A percentile compares a stretch with the other conserved stretches of the same genome.
Evolutionary conservation across 1,140 invertebrate species (phyloP).

Genomic region (Anastatus disparis): DNA sequence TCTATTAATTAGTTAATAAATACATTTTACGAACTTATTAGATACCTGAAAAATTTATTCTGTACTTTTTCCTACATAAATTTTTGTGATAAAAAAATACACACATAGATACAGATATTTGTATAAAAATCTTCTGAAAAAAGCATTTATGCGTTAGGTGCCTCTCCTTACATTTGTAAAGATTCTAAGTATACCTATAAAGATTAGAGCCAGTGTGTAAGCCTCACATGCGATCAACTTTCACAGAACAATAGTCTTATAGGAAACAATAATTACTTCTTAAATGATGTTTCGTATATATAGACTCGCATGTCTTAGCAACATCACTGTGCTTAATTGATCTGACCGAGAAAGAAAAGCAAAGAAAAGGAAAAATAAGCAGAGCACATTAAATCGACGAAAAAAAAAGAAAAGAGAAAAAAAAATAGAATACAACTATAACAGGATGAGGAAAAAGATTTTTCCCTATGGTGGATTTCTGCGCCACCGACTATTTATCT

Average conservation of each 20-base stretch:
- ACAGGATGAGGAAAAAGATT: conserved; percentile 2
- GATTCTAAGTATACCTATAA: too few relatives aligned
- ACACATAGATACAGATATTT: too few relatives aligned
- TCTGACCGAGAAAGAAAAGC: background rate
- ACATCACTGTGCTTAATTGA: conserved; percentile 9
- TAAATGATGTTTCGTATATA: conserved; percentile 28
- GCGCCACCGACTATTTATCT: background rate
- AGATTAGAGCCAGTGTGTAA: background rate
- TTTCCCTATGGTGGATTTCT: background rate
- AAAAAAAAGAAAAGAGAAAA: too few relatives aligned
- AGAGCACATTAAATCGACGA: background rate
- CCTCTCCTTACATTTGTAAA: too few relatives aligned
- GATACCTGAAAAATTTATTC: too few relatives aligned
- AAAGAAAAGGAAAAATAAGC: background rate
- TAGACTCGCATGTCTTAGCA: conserved; percentile 20
- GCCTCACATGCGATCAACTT: conserved; percentile 1
- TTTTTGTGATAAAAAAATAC: too few relatives aligned
- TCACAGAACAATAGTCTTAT: conserved; percentile 22
- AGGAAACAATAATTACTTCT: conserved; percentile 28
- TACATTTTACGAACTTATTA: too few relatives aligned
- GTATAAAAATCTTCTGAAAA: too few relatives aligned
- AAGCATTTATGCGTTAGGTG: too few relatives aligned
- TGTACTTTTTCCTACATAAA: too few relatives aligned
- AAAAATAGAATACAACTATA: too few relatives aligned
- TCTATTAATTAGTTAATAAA: too few relatives aligned